Evolutionary conservation across 2,797 vertebrate genomes (phyloP), one percentile per base, ranked within the genome.

Genomic region (Dryobates pubescens): DNA sequence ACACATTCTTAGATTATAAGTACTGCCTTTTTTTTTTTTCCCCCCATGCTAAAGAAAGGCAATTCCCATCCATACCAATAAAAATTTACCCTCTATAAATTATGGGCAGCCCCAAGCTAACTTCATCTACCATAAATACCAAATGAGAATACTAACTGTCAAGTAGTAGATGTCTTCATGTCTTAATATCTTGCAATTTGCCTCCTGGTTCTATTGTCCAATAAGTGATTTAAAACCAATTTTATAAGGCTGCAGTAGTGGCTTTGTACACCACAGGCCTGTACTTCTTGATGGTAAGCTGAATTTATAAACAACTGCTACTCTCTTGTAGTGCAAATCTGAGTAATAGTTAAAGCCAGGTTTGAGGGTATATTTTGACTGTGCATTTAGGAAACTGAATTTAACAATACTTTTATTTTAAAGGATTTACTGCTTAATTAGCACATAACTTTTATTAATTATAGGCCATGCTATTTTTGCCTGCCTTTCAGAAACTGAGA

Each of bases 301-400:
- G 71, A 69, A 79, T 79, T 90, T 76, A 84, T 57, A 82, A 92
- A 61, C 26, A 86, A 91, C 14, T 82, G 77, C n/a, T 82, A 73
- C n/a, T 78, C 43, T 27, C 49, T 43, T 54, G 23, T 81, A 36
- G 74, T 45, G 41, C 9, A 79, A 84, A 88, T 71, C 45, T 23
- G 34, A 81, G 56, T 49, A 49, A 67, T 57, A 75, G 17, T 75
- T 70, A 69, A 83, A 72, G 29, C 3, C 32, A 43, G 14, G 7
- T 72, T 89, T 78, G 57, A 43, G n/a, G 22, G 20, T 27, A n/a
- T 80, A 72, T 75, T 91, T 59, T 78, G 43, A 67, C 18, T 38
- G 17, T 29, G 5, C 32, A 17, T 65, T 72, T 81, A 83, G 32
- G 41, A 79, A 86, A 34, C 26, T 7, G 11, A 81, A 65, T 63